A percentile compares a stretch with the other conserved stretches of the same genome.
These are phyloP conservation scores for Eremophila alpestris DNA, from an alignment of 2,797 vertebrate genomes.

Conservation along the genomic window DNA sequence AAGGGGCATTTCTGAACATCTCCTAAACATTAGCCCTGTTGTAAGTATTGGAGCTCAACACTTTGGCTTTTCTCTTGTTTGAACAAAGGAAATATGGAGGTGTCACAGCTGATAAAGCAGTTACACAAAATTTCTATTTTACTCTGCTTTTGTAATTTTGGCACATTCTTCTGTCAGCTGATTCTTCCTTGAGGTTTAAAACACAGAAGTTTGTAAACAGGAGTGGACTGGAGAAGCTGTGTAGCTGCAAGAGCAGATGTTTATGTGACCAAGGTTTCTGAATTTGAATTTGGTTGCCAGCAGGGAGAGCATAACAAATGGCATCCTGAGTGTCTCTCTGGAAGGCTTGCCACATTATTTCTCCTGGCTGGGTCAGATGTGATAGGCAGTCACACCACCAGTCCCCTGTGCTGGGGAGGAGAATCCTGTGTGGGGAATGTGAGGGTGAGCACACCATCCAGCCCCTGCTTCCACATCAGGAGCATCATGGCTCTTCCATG, in stretches of 20 bases:
- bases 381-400: neutral
- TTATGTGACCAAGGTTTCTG: neutral
- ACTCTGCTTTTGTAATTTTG: neutral
- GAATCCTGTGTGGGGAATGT: neutral
- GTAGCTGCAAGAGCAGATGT: neutral
- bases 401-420: neutral
- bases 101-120: neutral
- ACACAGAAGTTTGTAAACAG: neutral
- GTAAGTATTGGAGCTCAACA: neutral
- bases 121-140: neutral
- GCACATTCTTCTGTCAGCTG: neutral
- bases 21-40: neutral
- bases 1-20: neutral
- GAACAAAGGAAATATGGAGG: neutral
- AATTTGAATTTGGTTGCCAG: neutral
- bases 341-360: neutral
- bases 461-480: fast-evolving
- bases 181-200: neutral
- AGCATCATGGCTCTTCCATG: neutral
- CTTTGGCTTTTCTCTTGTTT: neutral
- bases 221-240: neutral
- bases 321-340: neutral
- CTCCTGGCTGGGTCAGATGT: neutral
- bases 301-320: neutral
- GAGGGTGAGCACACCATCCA: fast-evolving